Evolutionary conservation across 2,113 vertebrate species (phyloP), one percentile per base, ranked within the genome.

Genomic region (Micronycteris hirsuta): DNA sequence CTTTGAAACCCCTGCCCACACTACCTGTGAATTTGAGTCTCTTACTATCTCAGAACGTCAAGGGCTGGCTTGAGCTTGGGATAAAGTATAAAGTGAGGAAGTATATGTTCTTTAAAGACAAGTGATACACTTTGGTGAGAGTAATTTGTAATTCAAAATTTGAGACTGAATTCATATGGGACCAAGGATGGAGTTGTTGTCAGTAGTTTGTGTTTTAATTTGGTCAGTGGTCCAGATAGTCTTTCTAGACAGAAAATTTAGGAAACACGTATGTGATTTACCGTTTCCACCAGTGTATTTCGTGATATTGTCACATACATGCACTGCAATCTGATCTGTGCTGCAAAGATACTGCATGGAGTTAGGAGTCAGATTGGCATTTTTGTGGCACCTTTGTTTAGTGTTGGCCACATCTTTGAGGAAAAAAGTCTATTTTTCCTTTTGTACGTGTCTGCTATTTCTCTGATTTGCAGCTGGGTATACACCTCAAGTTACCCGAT

Each of bases 361-460:
- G 84, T 95, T 76, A 96, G 11, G 76, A 95, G 86, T 96, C 73
- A 96, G 7, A 13, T 58, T 17, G 73, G 67, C 10, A 52, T 92
- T 96, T 92, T 84, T 92, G 63, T 94, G 86, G 80, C 86, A 97
- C 85, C 76, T 94, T 28, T 16, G 77, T 94, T 94, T 95, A 92
- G 43, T 45, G 10, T 49, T 87, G 41, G 38, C 31, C 38, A 73
- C 3, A 7, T 38, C 70, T 85, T 78, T 28, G 19, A 36, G 73
- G 45, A 43, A 84, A 73, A 67, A 63, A 33, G 9, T 19, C 3
- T 14, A 10, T 54, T 83, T 68, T 74, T 74, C 8, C 38, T 81
- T 63, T 68, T 77, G 4, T 2, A 8, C 15, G 2, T 73, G 28
- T 17, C 96, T 0, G 0, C 68, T 95, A 47, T 45, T 52, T 86